Base-by-base conservation (phyloP, 2,888 invertebrate genomes). In the Matsumyia berberina region DNA sequence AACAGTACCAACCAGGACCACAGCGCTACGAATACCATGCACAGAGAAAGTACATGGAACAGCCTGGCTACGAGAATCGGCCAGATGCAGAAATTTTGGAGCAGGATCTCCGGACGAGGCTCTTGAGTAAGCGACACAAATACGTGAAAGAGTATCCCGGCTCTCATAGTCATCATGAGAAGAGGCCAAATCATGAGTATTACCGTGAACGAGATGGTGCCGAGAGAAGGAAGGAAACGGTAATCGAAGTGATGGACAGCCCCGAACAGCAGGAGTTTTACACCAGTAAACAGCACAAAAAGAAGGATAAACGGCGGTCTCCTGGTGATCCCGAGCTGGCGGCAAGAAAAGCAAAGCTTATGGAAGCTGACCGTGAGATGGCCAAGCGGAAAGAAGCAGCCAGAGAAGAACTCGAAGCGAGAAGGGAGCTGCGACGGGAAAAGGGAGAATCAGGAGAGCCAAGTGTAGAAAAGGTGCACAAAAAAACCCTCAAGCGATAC, bases 281-380 rank as follows among this genome's bases (percentile, higher is more conserved):
- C 9, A 88, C 87, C 24, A 87, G 74, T 33, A 88, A 86, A 58
- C 88, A 88, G 64, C 88, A 88, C 78, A 89, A 90, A 31, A 91
- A 90, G 2, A 80, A 81, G 11, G 55, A 87, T 9, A 89, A 89
- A 8, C 87, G 87, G 2, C 88, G 87, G 33, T 80, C 87, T 11
- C 86, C 91, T 89, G 87, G 92, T 89, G 90, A 91, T 92, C 88
- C 93, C 89, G 91, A 94, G 91, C 88, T 92, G 90, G 87, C 93
- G 92, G 91, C 93, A 90, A 92, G 96, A 87, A 93, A 94, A 88
- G 94, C 95, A 86, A 94, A 94, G 88, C 91, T 96, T 55, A 90
- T 96, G 82, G 95, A 95, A 90, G 95, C 95, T 92, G 95, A 95
- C 88, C 92, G 96, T 33, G 92, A 96, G 92, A 96, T 95, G 94